Conservation (phyloP, 2,113 vertebrate species). For the Dipodomys spectabilis region DNA sequence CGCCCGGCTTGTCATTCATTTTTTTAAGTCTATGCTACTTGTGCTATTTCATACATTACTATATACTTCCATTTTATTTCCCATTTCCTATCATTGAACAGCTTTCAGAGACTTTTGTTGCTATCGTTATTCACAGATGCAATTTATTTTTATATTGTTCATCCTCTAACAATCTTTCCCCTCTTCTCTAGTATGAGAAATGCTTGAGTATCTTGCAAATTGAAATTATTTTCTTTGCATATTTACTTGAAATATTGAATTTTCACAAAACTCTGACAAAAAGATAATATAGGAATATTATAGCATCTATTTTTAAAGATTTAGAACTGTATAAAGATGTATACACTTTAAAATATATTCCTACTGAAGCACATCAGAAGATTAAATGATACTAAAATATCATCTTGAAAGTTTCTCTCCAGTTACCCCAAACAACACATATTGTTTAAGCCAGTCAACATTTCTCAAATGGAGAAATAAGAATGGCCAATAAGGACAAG, state of each 20-base stretch:
- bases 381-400: background rate
- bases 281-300: background rate
- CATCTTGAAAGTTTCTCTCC: background rate
- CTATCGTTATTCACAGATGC: too few species aligned
- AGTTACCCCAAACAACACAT: background rate
- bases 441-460: background rate
- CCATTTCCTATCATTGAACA: too few species aligned
- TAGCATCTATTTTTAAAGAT: background rate
- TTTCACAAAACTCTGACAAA: background rate
- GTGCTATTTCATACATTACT: too few species aligned
- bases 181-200: background rate
- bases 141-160: too few species aligned
- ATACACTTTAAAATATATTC: conserved; percentile 1
- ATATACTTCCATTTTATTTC: too few species aligned
- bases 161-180: too few species aligned
- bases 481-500: background rate
- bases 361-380: background rate
- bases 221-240: background rate
- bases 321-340: background rate
- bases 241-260: background rate
- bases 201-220: background rate
- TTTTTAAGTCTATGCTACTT: too few species aligned
- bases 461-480: background rate
- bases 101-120: too few species aligned
- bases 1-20: too few species aligned